phyloP scores from a whole-genome alignment of 2,797 vertebrate genomes.

The Margarornis squamiger region DNA sequence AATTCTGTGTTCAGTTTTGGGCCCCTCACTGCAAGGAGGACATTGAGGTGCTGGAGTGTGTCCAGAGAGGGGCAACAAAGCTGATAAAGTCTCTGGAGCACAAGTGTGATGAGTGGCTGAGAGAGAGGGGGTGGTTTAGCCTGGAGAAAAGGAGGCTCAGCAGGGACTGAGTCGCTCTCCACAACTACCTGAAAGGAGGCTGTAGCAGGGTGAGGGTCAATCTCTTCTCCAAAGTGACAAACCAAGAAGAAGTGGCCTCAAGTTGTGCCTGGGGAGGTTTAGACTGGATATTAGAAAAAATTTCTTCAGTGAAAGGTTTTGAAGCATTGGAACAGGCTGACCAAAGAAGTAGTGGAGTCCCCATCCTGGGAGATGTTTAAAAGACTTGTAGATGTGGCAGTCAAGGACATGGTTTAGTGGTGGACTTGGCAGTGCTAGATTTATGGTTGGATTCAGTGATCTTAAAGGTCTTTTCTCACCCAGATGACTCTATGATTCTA shows the following conservation, averaged over 20 bases:
- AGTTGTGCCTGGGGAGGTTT: neutral
- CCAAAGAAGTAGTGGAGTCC: neutral
- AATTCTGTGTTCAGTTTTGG: neutral
- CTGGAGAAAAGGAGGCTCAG: neutral
- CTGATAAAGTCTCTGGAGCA: neutral
- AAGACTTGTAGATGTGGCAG: neutral
- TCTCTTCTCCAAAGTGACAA: neutral
- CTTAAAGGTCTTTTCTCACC: neutral
- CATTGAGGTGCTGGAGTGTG: neutral
- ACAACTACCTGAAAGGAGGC: neutral
- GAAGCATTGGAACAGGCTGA: neutral
- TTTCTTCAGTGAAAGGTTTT: neutral
- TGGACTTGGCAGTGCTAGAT: neutral
- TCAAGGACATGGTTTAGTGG: neutral
- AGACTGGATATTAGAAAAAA: neutral
- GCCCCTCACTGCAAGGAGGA: fast-evolving
- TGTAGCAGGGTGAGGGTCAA: neutral
- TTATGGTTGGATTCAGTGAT: neutral
- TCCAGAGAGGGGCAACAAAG: fast-evolving
- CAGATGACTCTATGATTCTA: neutral
- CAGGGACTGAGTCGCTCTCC: neutral
- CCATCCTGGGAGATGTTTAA: neutral
- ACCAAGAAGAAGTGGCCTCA: neutral
- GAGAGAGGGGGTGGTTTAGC: neutral
- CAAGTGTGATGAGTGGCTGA: neutral